Percentiles rank a stretch among this genome's conserved stretches.
Evolutionary conservation across 2,888 invertebrate species (phyloP).

Genomic region (Idaea biselata): DNA sequence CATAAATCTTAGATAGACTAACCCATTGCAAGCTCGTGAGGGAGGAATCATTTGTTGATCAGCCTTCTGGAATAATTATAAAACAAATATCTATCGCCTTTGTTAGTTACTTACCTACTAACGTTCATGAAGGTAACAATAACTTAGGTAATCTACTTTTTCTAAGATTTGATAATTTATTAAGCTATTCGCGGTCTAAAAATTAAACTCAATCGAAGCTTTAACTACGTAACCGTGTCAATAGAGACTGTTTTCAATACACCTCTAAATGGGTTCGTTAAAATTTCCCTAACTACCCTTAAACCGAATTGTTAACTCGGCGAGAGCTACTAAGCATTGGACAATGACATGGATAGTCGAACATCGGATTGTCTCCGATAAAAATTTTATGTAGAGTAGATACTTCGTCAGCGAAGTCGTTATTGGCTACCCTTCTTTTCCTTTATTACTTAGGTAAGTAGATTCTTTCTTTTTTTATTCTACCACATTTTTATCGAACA

Average conservation of each 20-base stretch:
- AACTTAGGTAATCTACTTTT: no score
- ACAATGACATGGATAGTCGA: constrained; percentile 40
- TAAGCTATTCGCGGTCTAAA: neutral
- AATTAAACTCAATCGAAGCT: neutral
- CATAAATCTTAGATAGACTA: no score
- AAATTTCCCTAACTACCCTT: constrained; percentile 59
- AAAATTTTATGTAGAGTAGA: constrained; percentile 12
- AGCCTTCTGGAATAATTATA: no score
- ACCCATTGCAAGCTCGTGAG: no score
- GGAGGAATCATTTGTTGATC: no score
- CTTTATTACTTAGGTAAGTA: constrained; percentile 20
- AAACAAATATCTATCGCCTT: no score
- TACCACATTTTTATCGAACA: constrained; percentile 7
- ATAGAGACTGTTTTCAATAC: constrained; percentile 59
- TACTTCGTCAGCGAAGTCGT: constrained; percentile 15
- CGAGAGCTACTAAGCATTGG: constrained; percentile 41
- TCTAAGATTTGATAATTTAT: no score
- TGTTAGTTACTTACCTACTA: no score
- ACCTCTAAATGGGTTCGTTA: constrained; percentile 67
- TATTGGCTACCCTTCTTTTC: constrained; percentile 18
- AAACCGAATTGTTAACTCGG: constrained; percentile 52
- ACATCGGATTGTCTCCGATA: constrained; percentile 23
- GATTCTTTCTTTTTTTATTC: constrained; percentile 13
- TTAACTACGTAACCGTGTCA: constrained; percentile 14
- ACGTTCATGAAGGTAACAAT: no score